Base-by-base conservation (phyloP, 2,888 invertebrate genomes). In the Acrocera orbiculus region DNA sequence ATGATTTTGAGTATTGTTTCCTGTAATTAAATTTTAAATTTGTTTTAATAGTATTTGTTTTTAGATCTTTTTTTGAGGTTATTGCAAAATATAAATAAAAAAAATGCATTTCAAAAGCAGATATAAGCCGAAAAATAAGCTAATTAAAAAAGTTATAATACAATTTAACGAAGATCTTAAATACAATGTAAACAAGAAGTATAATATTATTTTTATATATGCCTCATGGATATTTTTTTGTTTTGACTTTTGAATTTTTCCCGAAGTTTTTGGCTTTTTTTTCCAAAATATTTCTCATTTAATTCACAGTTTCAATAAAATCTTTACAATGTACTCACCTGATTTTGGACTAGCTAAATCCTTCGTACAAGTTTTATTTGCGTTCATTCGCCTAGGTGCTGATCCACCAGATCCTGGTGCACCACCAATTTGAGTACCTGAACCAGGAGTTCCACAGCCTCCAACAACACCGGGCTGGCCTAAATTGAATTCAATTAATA, bases 261-360 rank as follows among this genome's bases (percentile, higher is more conserved):
- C n/a, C n/a, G n/a, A n/a, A n/a, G n/a, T n/a, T n/a, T n/a, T n/a
- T n/a, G n/a, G n/a, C n/a, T n/a, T n/a, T n/a, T n/a, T n/a, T n/a
- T n/a, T n/a, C n/a, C n/a, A n/a, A n/a, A n/a, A n/a, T n/a, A n/a
- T n/a, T n/a, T n/a, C n/a, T n/a, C n/a, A n/a, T n/a, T n/a, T n/a
- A n/a, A n/a, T n/a, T n/a, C n/a, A n/a, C n/a, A n/a, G n/a, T n/a
- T n/a, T n/a, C n/a, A n/a, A n/a, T n/a, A n/a, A n/a, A n/a, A n/a
- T n/a, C n/a, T n/a, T n/a, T n/a, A n/a, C n/a, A 19, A 19, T 19
- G 8, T 6, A 19, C 8, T 52, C 44, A 60, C 59, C 59, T 56
- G 59, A 58, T 48, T 59, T 59, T 34, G 59, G 60, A 46, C 59
- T 59, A 46, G 58, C 60, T 48, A 59, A 49, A 48, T 59, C 59